Evolutionary conservation across 2,888 invertebrate species (phyloP).

Genomic region (Uloborus plumipes): DNA sequence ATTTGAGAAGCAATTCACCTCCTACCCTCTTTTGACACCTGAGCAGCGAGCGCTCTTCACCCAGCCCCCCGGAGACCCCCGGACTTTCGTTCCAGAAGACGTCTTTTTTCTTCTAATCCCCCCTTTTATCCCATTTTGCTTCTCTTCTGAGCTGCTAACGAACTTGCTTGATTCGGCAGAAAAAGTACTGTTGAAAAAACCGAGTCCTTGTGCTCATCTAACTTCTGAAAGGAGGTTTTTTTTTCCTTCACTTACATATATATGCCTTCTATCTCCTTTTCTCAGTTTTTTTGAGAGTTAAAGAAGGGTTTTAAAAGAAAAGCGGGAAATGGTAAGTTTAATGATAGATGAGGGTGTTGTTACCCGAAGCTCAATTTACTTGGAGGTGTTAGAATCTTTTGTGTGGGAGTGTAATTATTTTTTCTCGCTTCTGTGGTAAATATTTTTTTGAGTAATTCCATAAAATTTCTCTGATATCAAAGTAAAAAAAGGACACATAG

Average conservation of each 20-base stretch:
- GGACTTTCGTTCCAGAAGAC: background rate
- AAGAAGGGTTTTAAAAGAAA: constrained; percentile 35
- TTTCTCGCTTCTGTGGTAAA: background rate
- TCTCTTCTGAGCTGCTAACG: constrained; percentile 43
- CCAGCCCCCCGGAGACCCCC: constrained; percentile 16
- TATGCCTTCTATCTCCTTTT: no score
- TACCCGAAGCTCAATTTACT: constrained; percentile 44
- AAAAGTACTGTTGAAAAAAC: constrained; percentile 16
- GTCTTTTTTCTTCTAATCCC: constrained; percentile 10
- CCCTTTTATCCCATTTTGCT: constrained; percentile 42
- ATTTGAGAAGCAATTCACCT: constrained; percentile 40
- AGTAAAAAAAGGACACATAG: no score
- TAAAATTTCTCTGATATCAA: no score
- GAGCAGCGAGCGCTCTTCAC: constrained; percentile 44
- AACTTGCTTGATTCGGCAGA: constrained; percentile 30
- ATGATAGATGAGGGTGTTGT: constrained; percentile 56
- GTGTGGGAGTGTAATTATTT: constrained; percentile 18
- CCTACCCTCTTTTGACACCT: constrained; percentile 42
- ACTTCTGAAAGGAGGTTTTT: constrained; percentile 11
- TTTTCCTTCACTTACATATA: no score
- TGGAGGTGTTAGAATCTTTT: constrained; percentile 19
- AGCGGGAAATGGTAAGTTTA: constrained; percentile 32
- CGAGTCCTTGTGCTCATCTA: constrained; percentile 23
- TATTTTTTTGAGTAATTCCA: no score
- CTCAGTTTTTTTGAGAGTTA: background rate